Evolutionary conservation across 2,888 invertebrate genomes (phyloP).

Genomic region (Eueremaeus valkanovi): DNA sequence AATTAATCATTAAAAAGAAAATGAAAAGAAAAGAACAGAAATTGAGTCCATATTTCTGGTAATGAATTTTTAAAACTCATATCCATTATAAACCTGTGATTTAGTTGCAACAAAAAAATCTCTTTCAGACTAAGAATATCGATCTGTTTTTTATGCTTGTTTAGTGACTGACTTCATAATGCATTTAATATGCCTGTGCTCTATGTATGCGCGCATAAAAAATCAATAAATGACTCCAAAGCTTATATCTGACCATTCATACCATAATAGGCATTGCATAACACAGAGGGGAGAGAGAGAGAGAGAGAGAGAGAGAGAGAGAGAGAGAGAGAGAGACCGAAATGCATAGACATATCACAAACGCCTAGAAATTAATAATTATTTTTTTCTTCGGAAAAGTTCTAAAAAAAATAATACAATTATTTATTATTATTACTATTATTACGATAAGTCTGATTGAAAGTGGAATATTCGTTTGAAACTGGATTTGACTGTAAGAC

Average conservation of each 20-base stretch:
- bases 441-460: constrained; percentile 18
- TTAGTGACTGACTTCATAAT: constrained; percentile 32
- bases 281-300: background rate
- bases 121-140: constrained; percentile 25
- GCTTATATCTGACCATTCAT: constrained; percentile 28
- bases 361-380: constrained; percentile 21
- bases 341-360: background rate
- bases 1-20: constrained; percentile 22
- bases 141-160: constrained; percentile 27
- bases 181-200: constrained; percentile 1
- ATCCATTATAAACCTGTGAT: constrained; percentile 13
- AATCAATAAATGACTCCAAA: constrained; percentile 30
- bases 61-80: constrained; percentile 24
- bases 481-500: constrained; percentile 4
- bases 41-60: constrained; percentile 11
- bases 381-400: background rate
- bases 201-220: constrained; percentile 32
- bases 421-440: constrained; percentile 4
- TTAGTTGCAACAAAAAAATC: background rate
- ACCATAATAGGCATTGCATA: constrained; percentile 21
- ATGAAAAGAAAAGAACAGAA: background rate
- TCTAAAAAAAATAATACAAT: background rate
- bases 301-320: background rate
- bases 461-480: background rate
- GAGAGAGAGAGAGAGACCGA: background rate